Evolutionary conservation across 1,140 invertebrate genomes (phyloP).

Genomic region (Reticulitermes speratus): DNA sequence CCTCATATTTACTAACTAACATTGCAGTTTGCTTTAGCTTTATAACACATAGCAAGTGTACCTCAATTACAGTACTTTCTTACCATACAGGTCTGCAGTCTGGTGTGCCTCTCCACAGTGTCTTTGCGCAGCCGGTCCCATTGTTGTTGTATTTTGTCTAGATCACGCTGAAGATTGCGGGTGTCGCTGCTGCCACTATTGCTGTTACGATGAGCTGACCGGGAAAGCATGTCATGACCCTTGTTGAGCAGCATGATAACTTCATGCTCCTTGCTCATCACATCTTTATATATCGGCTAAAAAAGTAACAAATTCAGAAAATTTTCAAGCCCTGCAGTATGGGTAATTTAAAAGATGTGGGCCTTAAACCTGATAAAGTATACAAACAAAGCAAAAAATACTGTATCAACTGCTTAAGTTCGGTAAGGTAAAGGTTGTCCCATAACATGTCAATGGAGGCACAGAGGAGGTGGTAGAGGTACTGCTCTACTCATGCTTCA

Average conservation of each 20-base stretch:
- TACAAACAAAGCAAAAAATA: background rate
- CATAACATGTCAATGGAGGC: no score
- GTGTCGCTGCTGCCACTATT: slow-evolving; percentile 52
- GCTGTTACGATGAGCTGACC: slow-evolving; percentile 55
- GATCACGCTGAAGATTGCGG: slow-evolving; percentile 60
- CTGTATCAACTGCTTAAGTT: no score
- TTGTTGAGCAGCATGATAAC: slow-evolving; percentile 92
- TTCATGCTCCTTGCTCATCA: slow-evolving; percentile 88
- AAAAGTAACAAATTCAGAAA: slow-evolving; percentile 24
- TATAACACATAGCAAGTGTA: background rate
- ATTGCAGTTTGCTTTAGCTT: no score
- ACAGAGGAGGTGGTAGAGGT: no score
- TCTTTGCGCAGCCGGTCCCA: slow-evolving; percentile 90
- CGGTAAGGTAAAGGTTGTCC: no score
- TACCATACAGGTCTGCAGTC: slow-evolving; percentile 78
- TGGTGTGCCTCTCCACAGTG: slow-evolving; percentile 77
- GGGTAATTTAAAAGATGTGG: background rate
- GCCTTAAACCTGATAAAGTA: background rate
- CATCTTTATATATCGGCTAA: slow-evolving; percentile 79
- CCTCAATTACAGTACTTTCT: slow-evolving; percentile 16
- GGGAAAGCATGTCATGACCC: slow-evolving; percentile 72
- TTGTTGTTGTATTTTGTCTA: slow-evolving; percentile 82
- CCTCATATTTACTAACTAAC: no score
- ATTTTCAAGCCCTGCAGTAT: background rate
- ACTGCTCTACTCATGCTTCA: no score